These are phyloP conservation scores for Crossaster papposus DNA, from an alignment of 53 echinoderm and acorn worm genomes.

Conservation along the genomic window DNA sequence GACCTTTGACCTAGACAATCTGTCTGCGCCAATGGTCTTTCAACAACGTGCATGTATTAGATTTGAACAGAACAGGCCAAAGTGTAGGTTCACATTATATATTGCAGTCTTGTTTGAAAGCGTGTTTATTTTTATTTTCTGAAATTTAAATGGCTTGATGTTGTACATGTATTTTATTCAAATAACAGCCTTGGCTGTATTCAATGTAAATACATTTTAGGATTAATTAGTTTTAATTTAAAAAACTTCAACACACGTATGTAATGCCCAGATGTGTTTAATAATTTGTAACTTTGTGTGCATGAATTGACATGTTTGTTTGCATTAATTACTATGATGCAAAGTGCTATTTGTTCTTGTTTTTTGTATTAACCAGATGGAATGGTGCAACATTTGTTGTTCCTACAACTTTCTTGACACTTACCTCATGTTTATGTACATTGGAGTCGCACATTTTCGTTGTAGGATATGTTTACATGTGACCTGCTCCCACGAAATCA, in stretches of 20 bases:
- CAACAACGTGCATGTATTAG: background rate
- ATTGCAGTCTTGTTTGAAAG: slow-evolving; percentile 7
- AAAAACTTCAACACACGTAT: slow-evolving; percentile 17
- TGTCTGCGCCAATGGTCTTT: background rate
- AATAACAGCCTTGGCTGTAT: slow-evolving; percentile 26
- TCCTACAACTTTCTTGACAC: background rate
- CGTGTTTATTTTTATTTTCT: slow-evolving; percentile 18
- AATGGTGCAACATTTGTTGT: background rate
- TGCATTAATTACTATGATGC: background rate
- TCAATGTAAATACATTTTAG: slow-evolving; percentile 49
- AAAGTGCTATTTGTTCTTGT: background rate
- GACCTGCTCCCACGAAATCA: too few relatives aligned
- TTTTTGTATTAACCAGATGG: background rate
- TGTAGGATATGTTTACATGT: background rate
- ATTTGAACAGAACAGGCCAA: background rate
- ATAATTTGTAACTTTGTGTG: background rate
- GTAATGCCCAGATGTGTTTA: slow-evolving; percentile 24
- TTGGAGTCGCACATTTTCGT: background rate
- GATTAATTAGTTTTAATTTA: slow-evolving; percentile 30
- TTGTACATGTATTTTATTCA: background rate
- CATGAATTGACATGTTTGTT: slow-evolving; percentile 17
- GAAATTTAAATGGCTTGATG: slow-evolving; percentile 13
- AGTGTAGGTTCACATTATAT: slow-evolving; percentile 4
- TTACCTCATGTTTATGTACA: background rate
- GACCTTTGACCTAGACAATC: background rate